A percentile compares a stretch with the other conserved stretches of the same genome.
phyloP scores from a whole-genome alignment of 2,113 vertebrate species.

The Syngnathus floridae region DNA sequence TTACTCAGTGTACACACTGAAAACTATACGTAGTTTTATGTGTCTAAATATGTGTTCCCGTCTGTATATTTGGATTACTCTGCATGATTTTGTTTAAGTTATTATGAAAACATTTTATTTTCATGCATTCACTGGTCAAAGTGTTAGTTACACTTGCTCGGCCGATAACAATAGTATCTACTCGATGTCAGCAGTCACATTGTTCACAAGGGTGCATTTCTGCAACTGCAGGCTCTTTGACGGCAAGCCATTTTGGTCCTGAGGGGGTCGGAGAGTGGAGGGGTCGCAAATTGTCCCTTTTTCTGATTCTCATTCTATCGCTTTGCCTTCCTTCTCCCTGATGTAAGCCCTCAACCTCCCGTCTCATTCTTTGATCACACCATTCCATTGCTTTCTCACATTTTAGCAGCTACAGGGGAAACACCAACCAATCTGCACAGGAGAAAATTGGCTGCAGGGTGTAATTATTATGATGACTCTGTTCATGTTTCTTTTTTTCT shows the following conservation, averaged over 20 bases:
- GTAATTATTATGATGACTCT: constrained; percentile 43
- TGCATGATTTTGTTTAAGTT: background rate
- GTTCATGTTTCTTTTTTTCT: constrained; percentile 27
- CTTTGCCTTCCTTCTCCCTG: constrained; percentile 8
- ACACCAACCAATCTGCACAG: constrained; percentile 22
- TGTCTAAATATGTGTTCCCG: background rate
- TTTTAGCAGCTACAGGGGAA: constrained; percentile 10
- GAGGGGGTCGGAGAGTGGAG: constrained; percentile 28
- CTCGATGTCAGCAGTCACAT: background rate
- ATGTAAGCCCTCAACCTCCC: constrained; percentile 1
- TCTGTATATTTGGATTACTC: background rate
- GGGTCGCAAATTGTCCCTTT: constrained; percentile 13
- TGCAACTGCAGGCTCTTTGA: constrained; percentile 56
- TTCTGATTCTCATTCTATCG: background rate
- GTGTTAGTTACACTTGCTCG: background rate
- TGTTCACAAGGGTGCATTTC: constrained; percentile 23
- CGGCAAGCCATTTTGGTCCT: constrained; percentile 44
- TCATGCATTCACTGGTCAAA: background rate
- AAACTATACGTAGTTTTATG: too few relatives aligned
- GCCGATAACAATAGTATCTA: background rate
- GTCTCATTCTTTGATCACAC: constrained; percentile 36
- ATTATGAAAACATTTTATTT: background rate
- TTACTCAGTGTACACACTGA: too few relatives aligned
- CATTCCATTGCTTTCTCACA: constrained; percentile 18
- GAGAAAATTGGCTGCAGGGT: constrained; percentile 30